Conservation (phyloP, 2,113 vertebrate genomes). For the Gobio gobio region DNA sequence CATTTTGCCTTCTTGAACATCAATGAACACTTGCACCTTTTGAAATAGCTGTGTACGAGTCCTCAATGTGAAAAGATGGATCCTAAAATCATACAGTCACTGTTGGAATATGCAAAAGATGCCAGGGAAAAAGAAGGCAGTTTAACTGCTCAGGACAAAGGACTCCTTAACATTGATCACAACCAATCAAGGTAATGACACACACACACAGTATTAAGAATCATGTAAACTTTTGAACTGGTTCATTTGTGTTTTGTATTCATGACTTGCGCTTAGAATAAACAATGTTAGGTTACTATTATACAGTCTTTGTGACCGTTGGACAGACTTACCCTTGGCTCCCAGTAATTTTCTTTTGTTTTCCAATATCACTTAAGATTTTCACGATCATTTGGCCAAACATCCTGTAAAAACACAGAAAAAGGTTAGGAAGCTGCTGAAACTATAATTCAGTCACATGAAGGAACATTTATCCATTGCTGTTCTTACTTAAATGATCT, state of each 20-base stretch:
- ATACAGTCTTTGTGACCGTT: neutral
- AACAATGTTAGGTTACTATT: neutral
- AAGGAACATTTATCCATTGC: neutral
- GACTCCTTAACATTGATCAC: neutral
- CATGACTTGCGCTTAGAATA: neutral
- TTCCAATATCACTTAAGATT: neutral
- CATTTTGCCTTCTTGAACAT: too few species aligned
- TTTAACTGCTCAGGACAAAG: neutral
- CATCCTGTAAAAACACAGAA: neutral
- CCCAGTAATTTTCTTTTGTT: neutral
- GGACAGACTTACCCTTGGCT: neutral
- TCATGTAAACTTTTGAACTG: neutral
- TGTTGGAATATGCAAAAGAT: neutral
- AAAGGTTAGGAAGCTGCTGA: neutral
- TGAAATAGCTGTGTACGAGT: too few species aligned
- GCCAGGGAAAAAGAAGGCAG: neutral
- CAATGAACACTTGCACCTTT: too few species aligned
- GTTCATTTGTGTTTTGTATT: neutral
- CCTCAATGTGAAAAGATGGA: neutral
- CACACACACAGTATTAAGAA: neutral
- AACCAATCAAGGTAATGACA: neutral
- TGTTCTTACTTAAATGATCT: neutral
- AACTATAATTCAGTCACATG: neutral
- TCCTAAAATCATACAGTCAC: neutral
- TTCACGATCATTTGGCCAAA: neutral